Evolutionary conservation across 2,888 invertebrate species (phyloP), one percentile per base, ranked within the genome.

Genomic region (Tryphoninae sp.): DNA sequence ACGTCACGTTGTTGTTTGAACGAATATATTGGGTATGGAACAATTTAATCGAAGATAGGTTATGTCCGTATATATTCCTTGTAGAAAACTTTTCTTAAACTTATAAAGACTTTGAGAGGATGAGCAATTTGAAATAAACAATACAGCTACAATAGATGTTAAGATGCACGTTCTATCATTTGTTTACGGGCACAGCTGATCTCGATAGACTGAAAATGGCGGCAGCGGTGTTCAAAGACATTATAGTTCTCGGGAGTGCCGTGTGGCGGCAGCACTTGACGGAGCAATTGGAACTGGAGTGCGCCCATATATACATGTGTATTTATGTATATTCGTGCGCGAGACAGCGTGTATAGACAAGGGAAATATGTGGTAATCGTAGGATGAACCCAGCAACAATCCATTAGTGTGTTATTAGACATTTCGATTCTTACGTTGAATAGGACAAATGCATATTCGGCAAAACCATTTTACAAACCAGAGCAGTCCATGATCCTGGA

Each of bases 181-280:
- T 45, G 45, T 13, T 45, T 45, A 45, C 45, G 13, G 13, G 13
- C 0, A 3, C 45, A 13, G 45, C 45, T 45, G 45, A 45, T 45
- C 45, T 2, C 2, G 45, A 7, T 6, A 33, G 6, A 33, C 33
- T 33, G 13, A 45, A 45, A 9, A 13, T 13, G 45, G 45, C 45
- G 45, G 45, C 13, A 13, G 2, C 45, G 45, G 45, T 7, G 13
- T 45, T 45, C 45, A 13, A 45, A 45, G 13, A 13, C 2, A 7
- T 45, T 1, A 45, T 45, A 45, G 2, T 45, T 45, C 45, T 2
- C 64, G 8, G 1, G 11, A 16, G 22, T 6, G 45, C 2, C 19
- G 64, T 11, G 45, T 6, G 3, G 64, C 45, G 64, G 64, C 64
- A 64, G 64, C 64, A 64, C 64, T 13, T 45, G 45, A 9, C 13